phyloP scores from a whole-genome alignment of 92 coral and sea anemone species.

The Actinostola sp. region DNA sequence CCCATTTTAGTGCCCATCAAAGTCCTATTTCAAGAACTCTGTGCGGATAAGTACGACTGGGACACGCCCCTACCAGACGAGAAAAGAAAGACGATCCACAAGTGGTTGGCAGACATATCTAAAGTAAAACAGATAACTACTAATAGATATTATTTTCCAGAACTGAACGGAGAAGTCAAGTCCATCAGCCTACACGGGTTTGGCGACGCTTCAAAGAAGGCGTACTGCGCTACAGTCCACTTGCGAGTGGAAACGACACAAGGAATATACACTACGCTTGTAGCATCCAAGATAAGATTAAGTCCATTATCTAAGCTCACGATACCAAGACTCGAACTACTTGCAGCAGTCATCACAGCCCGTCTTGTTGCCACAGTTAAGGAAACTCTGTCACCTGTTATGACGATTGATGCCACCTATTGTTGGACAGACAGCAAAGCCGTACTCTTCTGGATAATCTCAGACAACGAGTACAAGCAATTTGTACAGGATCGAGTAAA shows the following conservation, averaged over 20 bases:
- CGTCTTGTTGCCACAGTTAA: conserved; percentile 33
- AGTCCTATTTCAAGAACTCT: conserved; percentile 54
- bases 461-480: conserved; percentile 28
- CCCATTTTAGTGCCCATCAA: conserved; percentile 39
- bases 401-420: conserved; percentile 14
- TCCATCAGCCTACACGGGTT: conserved; percentile 34
- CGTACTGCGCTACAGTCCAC: conserved; percentile 39
- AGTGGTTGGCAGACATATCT: conserved; percentile 2
- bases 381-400: conserved; percentile 9
- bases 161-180: conserved; percentile 1
- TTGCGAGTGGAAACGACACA: neutral
- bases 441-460: conserved; percentile 55
- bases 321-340: conserved; percentile 55
- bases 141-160: conserved; percentile 3
- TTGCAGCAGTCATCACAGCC: conserved; percentile 48
- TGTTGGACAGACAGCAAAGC: conserved; percentile 63
- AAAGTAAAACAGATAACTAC: conserved; percentile 20
- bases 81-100: neutral
- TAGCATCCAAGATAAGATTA: conserved; percentile 55
- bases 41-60: conserved; percentile 42
- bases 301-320: conserved; percentile 34
- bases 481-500: conserved; percentile 62
- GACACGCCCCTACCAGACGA: conserved; percentile 9
- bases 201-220: conserved; percentile 58
- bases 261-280: conserved; percentile 32